A percentile compares a stretch with the other conserved stretches of the same genome.
phyloP scores from a whole-genome alignment of 1,140 invertebrate genomes.

The Lucilia cuprina region DNA sequence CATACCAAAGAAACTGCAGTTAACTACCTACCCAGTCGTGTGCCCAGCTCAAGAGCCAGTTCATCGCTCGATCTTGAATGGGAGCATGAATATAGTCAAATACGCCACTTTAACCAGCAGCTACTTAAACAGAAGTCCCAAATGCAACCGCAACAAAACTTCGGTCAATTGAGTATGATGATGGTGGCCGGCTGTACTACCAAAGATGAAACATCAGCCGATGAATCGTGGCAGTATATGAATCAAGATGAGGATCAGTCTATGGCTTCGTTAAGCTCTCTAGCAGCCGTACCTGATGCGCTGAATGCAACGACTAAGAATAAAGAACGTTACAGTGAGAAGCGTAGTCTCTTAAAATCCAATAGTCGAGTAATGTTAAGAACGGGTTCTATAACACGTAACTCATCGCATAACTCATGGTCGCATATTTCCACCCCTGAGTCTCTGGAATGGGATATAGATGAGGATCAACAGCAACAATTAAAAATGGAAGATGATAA shows the following conservation, averaged over 20 bases:
- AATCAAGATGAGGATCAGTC: conserved; percentile 18
- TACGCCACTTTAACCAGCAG: conserved; percentile 25
- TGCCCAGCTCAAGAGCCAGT: conserved; percentile 51
- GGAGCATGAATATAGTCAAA: conserved; percentile 55
- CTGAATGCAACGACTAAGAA: neutral
- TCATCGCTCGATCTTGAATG: conserved; percentile 59
- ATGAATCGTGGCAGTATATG: conserved; percentile 25
- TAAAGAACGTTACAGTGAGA: neutral
- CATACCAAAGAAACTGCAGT: conserved; percentile 52
- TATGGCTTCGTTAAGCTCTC: conserved; percentile 2
- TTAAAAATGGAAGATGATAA: conserved; percentile 53
- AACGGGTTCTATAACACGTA: conserved; percentile 50
- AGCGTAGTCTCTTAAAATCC: neutral
- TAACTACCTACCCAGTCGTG: conserved; percentile 43
- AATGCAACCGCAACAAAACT: conserved; percentile 28
- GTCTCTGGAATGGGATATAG: conserved; percentile 59
- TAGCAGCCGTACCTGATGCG: neutral
- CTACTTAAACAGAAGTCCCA: neutral
- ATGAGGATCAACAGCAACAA: conserved; percentile 56
- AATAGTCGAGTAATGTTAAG: conserved; percentile 37
- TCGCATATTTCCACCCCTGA: conserved; percentile 61
- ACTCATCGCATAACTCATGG: conserved; percentile 57
- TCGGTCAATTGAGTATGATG: conserved; percentile 8
- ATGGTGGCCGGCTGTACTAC: neutral
- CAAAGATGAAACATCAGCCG: conserved; percentile 20